Evolutionary conservation across 2,797 vertebrate species (phyloP), one percentile per base, ranked within the genome.

Genomic region (Chanos chanos): DNA sequence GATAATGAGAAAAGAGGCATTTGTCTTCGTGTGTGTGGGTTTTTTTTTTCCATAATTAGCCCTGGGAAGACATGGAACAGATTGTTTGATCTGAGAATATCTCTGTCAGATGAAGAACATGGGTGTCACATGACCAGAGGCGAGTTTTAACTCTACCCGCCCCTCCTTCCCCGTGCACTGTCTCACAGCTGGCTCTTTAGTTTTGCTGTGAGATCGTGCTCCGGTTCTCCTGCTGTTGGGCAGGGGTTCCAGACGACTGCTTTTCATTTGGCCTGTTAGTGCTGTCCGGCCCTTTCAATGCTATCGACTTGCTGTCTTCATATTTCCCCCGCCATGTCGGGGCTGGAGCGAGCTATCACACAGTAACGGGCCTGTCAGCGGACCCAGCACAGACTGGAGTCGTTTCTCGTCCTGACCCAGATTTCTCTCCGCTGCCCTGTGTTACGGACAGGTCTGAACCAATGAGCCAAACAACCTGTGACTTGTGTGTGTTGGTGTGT

Each of bases 221-320:
- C 48, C 62, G 65, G 69, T 80, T 81, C 66, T 73, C 75, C 61
- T 51, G n/a, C 60, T 75, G 72, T 58, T 70, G 64, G 51, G 48
- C 24, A 59, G 62, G 19, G 1, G 81, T 84, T 85, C 71, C 74
- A 77, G 63, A 36, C 66, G 73, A 66, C 52, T 30, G 48, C 68
- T 71, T 83, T 78, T 71, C 70, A 77, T 75, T 71, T 68, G 68
- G 65, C 70, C 76, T 61, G 69, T 77, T 77, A 76, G 73, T 37
- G 19, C 71, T 64, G 64, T 77, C 73, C 74, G 68, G 76, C 78
- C 40, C 60, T 76, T 74, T 74, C 76, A 79, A 43, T 57, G 1
- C 48, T 77, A 84, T 86, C 64, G 81, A 87, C 81, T 82, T 85
- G 39, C 82, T 87, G 83, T 85, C 84, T 81, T 82, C 74, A 83